Evolutionary conservation across 2,888 invertebrate genomes (phyloP), one percentile per base, ranked within the genome.

Genomic region (Limenitis camilla): DNA sequence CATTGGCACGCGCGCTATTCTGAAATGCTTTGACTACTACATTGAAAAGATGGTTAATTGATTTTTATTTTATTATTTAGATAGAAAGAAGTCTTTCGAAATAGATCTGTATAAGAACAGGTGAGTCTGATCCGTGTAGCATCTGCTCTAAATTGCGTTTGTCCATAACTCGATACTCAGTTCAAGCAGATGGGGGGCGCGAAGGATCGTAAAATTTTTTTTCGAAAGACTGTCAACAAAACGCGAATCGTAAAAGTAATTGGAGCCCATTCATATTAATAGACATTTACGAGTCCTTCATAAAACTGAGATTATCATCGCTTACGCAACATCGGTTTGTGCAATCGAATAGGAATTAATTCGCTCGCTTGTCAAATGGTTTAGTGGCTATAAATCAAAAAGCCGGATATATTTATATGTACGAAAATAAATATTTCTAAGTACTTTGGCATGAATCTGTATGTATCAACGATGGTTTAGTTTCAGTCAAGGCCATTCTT

Each of bases 251-350:
- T 88, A 88, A 88, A 88, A 81, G 79, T 88, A 88, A 88, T 88
- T 88, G 87, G 81, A 77, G 76, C 77, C 85, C 81, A 88, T 88
- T 88, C 87, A 86, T 87, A 88, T 88, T 87, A 88, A 87, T 86
- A 86, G 88, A 87, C 87, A 74, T 87, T 88, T 88, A 88, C 82
- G 85, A 86, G 73, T 70, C 72, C 65, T 66, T 79, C 79, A 85
- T 87, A 87, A 87, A 87, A 85, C 81, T 74, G 83, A 83, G 86
- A 87, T 86, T 87, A 86, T 85, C 83, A 81, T 82, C 82, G 75
- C 76, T 84, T 80, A 76, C 72, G 77, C 72, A 81, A 78, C 71
- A 71, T 69, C 69, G 65, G 67, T 68, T 71, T 64, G 70, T 71
- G 72, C 68, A 70, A 70, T 75, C 71, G 66, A 68, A 71, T 71